Conservation (phyloP, 2,888 invertebrate species). For the Drosophila hamatofila region DNA sequence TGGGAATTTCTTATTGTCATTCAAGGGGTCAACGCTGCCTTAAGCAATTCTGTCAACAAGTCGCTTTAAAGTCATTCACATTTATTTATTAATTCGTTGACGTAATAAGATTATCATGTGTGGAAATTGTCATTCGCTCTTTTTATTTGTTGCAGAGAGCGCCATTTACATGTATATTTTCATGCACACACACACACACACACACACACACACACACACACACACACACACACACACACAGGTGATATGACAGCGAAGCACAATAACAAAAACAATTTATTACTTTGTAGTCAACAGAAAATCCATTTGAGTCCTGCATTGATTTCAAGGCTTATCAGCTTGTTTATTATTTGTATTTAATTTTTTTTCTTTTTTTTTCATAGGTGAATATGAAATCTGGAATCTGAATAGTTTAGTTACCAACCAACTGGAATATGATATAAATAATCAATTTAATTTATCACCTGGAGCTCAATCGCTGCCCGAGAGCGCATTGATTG, state of each 20-base stretch:
- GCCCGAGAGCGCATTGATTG: not conserved
- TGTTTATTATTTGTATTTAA: slow-evolving; percentile 22
- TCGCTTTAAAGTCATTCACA: slow-evolving; percentile 25
- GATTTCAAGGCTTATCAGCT: slow-evolving; percentile 48
- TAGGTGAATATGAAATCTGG: slow-evolving; percentile 8
- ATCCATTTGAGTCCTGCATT: slow-evolving; percentile 41
- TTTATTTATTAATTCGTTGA: slow-evolving; percentile 61
- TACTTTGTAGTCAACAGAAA: slow-evolving; percentile 41
- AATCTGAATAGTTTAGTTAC: slow-evolving; percentile 7
- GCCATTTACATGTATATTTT: not conserved
- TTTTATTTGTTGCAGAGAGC: not conserved
- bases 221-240: not conserved
- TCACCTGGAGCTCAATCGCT: not conserved
- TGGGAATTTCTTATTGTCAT: not conserved
- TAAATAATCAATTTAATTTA: slow-evolving; percentile 3
- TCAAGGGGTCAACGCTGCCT: slow-evolving; percentile 2
- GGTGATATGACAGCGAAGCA: slow-evolving; percentile 6
- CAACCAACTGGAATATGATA: not conserved
- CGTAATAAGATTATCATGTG: slow-evolving; percentile 64
- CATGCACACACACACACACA: not conserved
- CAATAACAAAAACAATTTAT: slow-evolving; percentile 46
- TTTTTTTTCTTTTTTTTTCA: not conserved
- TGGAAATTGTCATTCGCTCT: slow-evolving; percentile 46
- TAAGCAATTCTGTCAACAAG: slow-evolving; percentile 44
- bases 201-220: not conserved